phyloP scores from a whole-genome alignment of 2,797 vertebrate genomes.

The Agapornis canus region DNA sequence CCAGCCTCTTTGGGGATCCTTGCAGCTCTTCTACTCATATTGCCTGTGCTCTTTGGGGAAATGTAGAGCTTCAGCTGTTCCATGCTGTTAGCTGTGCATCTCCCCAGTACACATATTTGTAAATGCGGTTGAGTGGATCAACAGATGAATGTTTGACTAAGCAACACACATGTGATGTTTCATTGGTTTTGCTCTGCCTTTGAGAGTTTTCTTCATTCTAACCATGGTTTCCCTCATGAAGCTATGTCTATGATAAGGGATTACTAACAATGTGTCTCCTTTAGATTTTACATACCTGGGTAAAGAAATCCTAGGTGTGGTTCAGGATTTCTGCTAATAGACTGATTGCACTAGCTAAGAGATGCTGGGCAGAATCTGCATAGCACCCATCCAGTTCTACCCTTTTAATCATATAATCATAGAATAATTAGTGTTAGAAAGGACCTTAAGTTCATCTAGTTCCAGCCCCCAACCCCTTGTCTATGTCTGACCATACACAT shows the following conservation, averaged over 20 bases:
- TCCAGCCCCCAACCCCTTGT: not conserved
- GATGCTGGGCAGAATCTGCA: not conserved
- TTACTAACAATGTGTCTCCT: not conserved
- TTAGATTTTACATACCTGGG: not conserved
- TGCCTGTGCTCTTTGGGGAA: not conserved
- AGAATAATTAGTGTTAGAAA: not conserved
- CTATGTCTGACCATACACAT: not conserved
- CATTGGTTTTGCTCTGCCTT: not conserved
- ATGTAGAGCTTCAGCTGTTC: not conserved
- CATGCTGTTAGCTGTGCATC: not conserved
- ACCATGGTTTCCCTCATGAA: not conserved
- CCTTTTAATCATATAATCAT: not conserved
- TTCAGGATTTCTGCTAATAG: not conserved
- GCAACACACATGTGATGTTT: not conserved
- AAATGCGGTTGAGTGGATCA: not conserved
- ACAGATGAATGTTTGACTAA: not conserved
- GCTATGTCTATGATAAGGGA: not conserved
- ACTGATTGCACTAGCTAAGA: not conserved
- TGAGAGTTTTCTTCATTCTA: not conserved
- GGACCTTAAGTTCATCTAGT: not conserved
- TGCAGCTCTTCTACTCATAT: not conserved
- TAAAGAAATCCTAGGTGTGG: not conserved
- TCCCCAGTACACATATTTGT: not conserved
- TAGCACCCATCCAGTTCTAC: not conserved
- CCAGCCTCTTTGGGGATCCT: not conserved